phyloP scores from a whole-genome alignment of 64 coral and sea anemone genomes.

The Actinia equina region DNA sequence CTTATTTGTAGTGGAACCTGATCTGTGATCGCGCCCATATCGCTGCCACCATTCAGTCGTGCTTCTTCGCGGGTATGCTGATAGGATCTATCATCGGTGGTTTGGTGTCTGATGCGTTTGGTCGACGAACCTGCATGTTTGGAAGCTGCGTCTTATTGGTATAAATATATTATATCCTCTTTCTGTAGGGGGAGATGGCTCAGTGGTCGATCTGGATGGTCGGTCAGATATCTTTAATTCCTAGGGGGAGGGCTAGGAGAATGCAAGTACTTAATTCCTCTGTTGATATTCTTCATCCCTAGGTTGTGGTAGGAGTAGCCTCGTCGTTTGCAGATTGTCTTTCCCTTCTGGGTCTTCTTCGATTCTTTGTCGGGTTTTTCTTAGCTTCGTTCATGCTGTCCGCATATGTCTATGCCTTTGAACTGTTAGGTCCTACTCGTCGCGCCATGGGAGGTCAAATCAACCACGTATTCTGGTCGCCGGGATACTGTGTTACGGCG shows the following conservation, averaged over 20 bases:
- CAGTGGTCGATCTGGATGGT: too few relatives aligned
- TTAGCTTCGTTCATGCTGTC: constrained; percentile 51
- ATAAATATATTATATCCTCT: not conserved
- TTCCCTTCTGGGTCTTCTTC: constrained; percentile 53
- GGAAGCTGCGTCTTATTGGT: constrained; percentile 44
- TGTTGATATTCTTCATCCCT: not conserved
- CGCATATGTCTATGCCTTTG: constrained; percentile 60
- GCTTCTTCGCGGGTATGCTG: constrained; percentile 74
- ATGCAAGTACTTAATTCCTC: too few relatives aligned
- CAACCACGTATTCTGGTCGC: constrained; percentile 61
- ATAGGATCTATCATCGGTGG: constrained; percentile 64
- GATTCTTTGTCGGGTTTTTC: constrained; percentile 60
- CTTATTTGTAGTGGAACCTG: constrained; percentile 60
- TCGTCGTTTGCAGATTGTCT: constrained; percentile 68
- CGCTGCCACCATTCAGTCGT: constrained; percentile 51
- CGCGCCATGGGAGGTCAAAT: constrained; percentile 73
- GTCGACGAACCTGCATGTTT: constrained; percentile 64
- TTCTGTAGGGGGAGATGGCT: not conserved
- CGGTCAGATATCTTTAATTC: too few relatives aligned
- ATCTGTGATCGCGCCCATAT: constrained; percentile 65
- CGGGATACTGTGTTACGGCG: constrained; percentile 43
- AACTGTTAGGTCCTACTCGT: constrained; percentile 52
- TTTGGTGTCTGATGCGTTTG: constrained; percentile 55
- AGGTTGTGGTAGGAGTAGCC: constrained; percentile 54
- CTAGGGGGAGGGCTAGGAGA: too few relatives aligned